These are phyloP conservation scores for Zaprionus ghesquierei DNA, from an alignment of 1,140 invertebrate genomes.

Conservation along the genomic window DNA sequence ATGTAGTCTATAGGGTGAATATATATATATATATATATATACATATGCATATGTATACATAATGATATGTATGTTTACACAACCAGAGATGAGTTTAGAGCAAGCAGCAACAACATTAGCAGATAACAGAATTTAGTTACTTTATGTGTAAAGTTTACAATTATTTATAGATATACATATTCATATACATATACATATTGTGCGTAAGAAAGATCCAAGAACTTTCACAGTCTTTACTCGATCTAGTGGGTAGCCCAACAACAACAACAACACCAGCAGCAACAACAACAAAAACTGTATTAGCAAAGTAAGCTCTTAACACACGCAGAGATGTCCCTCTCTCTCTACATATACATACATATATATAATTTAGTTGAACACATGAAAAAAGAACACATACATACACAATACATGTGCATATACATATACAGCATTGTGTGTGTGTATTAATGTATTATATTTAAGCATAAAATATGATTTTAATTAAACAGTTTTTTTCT, in stretches of 20 bases:
- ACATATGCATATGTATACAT: not conserved
- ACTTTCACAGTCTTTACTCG: conserved; percentile 23
- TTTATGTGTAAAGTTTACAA: conserved; percentile 15
- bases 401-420: not conserved
- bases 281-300: conserved; percentile 41
- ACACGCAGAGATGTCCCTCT: not conserved
- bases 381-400: not conserved
- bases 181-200: not conserved
- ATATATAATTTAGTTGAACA: not conserved
- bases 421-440: not conserved
- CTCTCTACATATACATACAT: conserved; percentile 1
- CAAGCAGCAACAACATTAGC: conserved; percentile 12
- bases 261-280: too few species aligned
- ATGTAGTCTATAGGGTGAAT: conserved; percentile 29
- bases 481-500: conserved; percentile 22
- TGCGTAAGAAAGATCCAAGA: not conserved
- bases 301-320: conserved; percentile 23
- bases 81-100: conserved; percentile 1
- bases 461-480: conserved; percentile 7
- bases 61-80: not conserved
- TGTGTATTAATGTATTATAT: not conserved
- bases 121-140: conserved; percentile 19
- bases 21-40: not conserved
- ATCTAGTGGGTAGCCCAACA: conserved; percentile 10
- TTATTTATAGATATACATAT: not conserved